Base-by-base conservation (phyloP, 2,113 vertebrate genomes). In the Perognathus longimembris region DNA sequence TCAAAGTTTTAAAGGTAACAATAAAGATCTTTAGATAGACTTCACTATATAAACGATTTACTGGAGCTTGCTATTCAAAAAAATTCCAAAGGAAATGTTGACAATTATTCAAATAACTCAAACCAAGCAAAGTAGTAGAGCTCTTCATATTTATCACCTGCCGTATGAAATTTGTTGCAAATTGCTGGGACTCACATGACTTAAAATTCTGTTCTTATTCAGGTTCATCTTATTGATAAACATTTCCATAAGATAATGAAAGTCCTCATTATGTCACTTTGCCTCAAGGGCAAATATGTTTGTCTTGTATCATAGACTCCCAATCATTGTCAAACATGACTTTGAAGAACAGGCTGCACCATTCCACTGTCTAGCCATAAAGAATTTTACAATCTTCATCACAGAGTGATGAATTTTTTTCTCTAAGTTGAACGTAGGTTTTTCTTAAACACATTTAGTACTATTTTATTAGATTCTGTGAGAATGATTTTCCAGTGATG, bases 71-170 rank as follows among this genome's bases (percentile, higher is more conserved):
- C 42, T 84, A 86, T 91, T 92, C 63, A 76, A 83, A 92, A n/a
- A 69, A 61, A 64, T 95, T 80, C 34, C 26, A 89, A 77, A 84
- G 32, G 30, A 94, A 81, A 88, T 88, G 26, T 6, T 79, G 21
- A 4, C 88, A 67, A 91, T 84, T 93, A 90, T 89, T 92, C 28
- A 91, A 59, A 87, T 38, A 70, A 66, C 69, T 85, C 81, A 3
- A 84, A 22, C 2, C 79, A 74, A 95, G 82, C 14, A 73, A 82
- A 82, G 26, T 81, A 86, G 7, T 83, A 92, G 83, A 59, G 26
- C 28, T 87, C 85, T 85, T 89, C 70, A 92, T 73, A 89, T 95
- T 96, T 95, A 91, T 95, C 95, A 89, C 90, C 24, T 94, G 50
- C 91, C 69, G 78, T 70, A 7, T 12, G 22, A 89, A 87, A 3